phyloP scores from a whole-genome alignment of 1,140 invertebrate species.

The Brachionus rotundiformis region DNA sequence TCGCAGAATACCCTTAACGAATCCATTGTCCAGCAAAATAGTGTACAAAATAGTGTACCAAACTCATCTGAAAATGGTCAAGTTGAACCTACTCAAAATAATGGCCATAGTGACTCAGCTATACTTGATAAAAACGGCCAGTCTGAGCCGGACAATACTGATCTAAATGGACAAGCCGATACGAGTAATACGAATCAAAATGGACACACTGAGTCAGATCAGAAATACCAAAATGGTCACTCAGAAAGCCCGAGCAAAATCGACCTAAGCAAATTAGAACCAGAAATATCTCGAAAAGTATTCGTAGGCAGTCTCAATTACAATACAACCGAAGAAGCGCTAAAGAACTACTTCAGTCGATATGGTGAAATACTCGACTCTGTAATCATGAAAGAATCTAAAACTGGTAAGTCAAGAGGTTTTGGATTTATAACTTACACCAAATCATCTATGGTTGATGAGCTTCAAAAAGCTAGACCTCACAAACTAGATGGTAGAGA shows the following conservation, averaged over 20 bases:
- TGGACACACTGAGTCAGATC: background rate
- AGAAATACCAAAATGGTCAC: background rate
- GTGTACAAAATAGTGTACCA: background rate
- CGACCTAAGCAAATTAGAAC: background rate
- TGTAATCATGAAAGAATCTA: constrained; percentile 44
- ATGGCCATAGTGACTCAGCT: background rate
- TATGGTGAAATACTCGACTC: constrained; percentile 28
- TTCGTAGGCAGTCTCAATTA: constrained; percentile 50
- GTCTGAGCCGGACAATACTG: background rate
- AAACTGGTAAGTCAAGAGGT: constrained; percentile 72
- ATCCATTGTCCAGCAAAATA: background rate
- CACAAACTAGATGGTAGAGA: constrained; percentile 79
- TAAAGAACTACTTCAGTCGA: constrained; percentile 20
- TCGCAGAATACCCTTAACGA: background rate
- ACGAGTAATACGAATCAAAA: background rate
- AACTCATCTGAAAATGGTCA: background rate
- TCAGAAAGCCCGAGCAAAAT: background rate
- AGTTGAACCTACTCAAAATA: background rate
- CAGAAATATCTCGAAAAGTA: constrained; percentile 41
- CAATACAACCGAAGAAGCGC: constrained; percentile 10
- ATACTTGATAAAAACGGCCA: background rate
- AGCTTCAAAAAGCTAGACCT: constrained; percentile 82
- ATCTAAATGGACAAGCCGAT: background rate
- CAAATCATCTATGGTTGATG: constrained; percentile 86
- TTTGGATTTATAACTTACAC: constrained; percentile 97